phyloP scores from a whole-genome alignment of 2,113 vertebrate genomes.

The Peucedramus taeniatus region DNA sequence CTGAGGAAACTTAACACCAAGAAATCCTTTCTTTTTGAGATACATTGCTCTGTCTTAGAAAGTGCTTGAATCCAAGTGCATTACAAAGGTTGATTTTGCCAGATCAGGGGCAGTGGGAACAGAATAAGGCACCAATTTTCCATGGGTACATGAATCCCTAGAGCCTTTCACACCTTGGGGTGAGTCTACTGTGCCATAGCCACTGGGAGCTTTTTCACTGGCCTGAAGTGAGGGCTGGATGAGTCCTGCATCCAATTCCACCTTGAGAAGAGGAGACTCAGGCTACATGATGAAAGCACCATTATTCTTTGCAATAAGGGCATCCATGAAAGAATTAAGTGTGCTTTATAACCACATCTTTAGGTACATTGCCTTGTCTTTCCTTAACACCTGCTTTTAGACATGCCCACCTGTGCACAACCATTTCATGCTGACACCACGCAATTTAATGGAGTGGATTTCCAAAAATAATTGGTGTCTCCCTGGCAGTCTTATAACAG shows the following conservation, averaged over 20 bases:
- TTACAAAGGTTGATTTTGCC: background rate
- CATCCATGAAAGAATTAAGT: background rate
- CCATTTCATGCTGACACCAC: background rate
- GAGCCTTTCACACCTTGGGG: background rate
- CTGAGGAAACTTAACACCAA: background rate
- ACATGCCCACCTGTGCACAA: background rate
- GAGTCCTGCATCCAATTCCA: background rate
- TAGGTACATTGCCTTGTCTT: background rate
- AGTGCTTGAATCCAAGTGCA: background rate
- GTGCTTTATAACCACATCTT: background rate
- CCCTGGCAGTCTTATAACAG: background rate
- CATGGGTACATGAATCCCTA: background rate
- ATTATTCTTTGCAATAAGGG: background rate
- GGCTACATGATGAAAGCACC: background rate
- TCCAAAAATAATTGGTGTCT: background rate
- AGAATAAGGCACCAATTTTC: background rate
- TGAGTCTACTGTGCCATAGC: background rate
- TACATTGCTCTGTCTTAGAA: background rate
- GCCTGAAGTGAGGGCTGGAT: background rate
- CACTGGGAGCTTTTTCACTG: background rate
- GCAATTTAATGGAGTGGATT: background rate
- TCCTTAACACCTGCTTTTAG: background rate
- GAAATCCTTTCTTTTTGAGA: background rate
- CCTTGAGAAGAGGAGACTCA: background rate
- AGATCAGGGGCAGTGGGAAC: background rate